A percentile compares a stretch with the other conserved stretches of the same genome.
Evolutionary conservation across 2,113 vertebrate genomes (phyloP).

Genomic region (Mus pahari): DNA sequence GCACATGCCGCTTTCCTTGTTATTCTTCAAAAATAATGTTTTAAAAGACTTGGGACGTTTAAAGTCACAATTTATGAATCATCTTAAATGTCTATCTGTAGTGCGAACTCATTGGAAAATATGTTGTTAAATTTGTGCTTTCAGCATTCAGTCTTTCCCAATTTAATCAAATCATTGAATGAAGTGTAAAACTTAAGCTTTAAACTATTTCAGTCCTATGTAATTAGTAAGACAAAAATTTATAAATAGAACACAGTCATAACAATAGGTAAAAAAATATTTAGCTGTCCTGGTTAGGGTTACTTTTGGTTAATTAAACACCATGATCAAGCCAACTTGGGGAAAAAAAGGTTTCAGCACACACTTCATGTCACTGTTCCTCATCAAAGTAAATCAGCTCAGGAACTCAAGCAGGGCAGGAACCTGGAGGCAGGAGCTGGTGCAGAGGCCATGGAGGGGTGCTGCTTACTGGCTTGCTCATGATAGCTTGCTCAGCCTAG

Average conservation of each 20-base stretch:
- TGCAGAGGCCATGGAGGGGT: neutral
- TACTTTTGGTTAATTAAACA: neutral
- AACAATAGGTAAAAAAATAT: neutral
- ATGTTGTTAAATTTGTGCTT: neutral
- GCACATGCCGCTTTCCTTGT: neutral
- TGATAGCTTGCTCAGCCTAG: neutral
- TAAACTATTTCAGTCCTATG: neutral
- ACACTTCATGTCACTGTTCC: neutral
- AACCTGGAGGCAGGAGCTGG: neutral
- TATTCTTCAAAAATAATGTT: neutral
- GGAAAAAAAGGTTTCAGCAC: neutral
- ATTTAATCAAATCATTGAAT: neutral
- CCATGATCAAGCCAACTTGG: neutral
- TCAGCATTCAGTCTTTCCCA: neutral
- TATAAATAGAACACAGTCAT: neutral
- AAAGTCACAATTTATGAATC: neutral
- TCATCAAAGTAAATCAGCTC: neutral
- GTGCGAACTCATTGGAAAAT: neutral
- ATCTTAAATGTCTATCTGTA: neutral
- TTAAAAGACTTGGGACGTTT: neutral
- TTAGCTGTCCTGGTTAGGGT: neutral
- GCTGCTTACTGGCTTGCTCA: neutral
- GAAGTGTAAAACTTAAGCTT: neutral
- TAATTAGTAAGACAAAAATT: slow-evolving; percentile 25
- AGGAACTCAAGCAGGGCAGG: neutral